Evolutionary conservation across 2,888 invertebrate species (phyloP).

Genomic region (Polydrusus pterygomalis): DNA sequence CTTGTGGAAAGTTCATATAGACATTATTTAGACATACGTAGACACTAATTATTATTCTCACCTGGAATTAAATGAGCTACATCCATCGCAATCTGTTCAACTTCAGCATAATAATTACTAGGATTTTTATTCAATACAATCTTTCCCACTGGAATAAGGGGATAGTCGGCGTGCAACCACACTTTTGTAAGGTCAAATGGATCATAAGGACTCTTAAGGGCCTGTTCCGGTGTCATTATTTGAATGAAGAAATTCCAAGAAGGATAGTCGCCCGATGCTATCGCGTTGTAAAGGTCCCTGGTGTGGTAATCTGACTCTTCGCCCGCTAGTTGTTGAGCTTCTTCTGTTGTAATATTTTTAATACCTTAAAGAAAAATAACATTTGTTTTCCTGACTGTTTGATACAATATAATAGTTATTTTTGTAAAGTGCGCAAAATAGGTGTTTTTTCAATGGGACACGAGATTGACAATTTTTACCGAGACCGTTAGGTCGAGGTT

Average conservation of each 20-base stretch:
- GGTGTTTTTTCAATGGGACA: no score
- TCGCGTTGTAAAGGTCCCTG: slow-evolving; percentile 92
- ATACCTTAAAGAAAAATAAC: slow-evolving; percentile 76
- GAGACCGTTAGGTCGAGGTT: no score
- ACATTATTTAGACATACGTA: no score
- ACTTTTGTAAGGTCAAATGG: slow-evolving; percentile 95
- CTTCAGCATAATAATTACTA: slow-evolving; percentile 93
- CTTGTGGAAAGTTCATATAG: no score
- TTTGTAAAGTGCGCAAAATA: neutral
- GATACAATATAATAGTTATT: no score
- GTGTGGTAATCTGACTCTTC: slow-evolving; percentile 91
- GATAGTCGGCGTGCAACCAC: slow-evolving; percentile 92
- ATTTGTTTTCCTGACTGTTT: no score
- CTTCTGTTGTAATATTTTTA: slow-evolving; percentile 81
- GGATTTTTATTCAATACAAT: slow-evolving; percentile 91
- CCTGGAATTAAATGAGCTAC: slow-evolving; percentile 89
- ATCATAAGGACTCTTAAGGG: slow-evolving; percentile 85
- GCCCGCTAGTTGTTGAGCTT: slow-evolving; percentile 82
- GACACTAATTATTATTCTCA: slow-evolving; percentile 30
- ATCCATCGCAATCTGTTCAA: slow-evolving; percentile 93
- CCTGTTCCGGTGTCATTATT: slow-evolving; percentile 90
- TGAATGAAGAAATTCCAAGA: slow-evolving; percentile 89
- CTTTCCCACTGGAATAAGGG: slow-evolving; percentile 90
- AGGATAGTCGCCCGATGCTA: slow-evolving; percentile 81
- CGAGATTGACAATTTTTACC: no score